Base-by-base conservation (phyloP, 2,113 vertebrate species). In the Scartelaos histophorus region DNA sequence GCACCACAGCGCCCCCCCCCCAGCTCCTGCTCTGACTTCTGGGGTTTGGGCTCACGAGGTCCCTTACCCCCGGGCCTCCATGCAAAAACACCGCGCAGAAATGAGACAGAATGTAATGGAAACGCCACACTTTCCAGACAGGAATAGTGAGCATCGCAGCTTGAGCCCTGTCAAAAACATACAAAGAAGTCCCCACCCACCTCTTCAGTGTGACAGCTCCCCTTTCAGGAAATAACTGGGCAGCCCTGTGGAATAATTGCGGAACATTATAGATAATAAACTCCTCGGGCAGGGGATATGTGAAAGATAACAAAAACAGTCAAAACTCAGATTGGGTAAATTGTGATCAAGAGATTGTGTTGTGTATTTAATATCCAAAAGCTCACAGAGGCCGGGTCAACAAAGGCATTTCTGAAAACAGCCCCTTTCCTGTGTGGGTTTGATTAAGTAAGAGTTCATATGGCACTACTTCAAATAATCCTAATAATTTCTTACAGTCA, bases 81-180 rank as follows among this genome's bases (percentile, higher is more conserved):
- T 86, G 82, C 86, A 91, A 93, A 90, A 92, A 93, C 86, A 93
- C 90, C 10, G 70, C 17, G 29, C 79, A 69, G 82, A 91, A 92
- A 91, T 80, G 13, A 70, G 92, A 93, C 74, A 58, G 85, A 79
- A 90, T 22, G 81, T 90, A 91, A 75, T 76, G 88, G 89, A 92
- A 94, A 93, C 79, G 79, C 73, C 86, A 90, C 76, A 61, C 91
- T 90, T 92, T 90, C 91, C 94, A 96, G 94, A 95, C 93, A 93
- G 5, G 93, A 95, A 94, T 83, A 92, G 72, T 75, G 82, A 92
- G 89, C 84, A 89, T 83, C 88, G 92, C 92, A 83, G 88, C 82
- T 86, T 90, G 88, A 92, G 60, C 66, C 70, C 77, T 72, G 82
- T 88, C 91, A 91, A 89, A 90, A 90, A 86, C 61, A 71, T 58